Evolutionary conservation across 2,797 vertebrate species (phyloP).

Genomic region (Tenualosa ilisha): DNA sequence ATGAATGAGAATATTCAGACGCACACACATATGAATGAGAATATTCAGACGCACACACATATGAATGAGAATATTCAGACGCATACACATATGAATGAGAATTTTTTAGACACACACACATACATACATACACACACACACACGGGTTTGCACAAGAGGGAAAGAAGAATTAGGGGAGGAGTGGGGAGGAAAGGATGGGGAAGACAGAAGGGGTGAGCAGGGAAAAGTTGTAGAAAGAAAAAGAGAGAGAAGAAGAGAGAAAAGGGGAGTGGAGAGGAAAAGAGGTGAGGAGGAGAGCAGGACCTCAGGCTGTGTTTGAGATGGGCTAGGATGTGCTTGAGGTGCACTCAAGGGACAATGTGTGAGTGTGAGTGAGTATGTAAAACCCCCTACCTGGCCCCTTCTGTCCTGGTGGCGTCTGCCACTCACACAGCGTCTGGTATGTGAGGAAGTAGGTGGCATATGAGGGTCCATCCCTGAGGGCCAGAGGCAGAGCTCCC

Average conservation of each 20-base stretch:
- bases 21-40: too few relatives aligned
- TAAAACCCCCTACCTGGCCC: constrained; percentile 72
- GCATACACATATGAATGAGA: neutral
- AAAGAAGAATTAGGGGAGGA: neutral
- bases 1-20: too few relatives aligned
- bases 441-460: constrained; percentile 88
- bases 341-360: neutral
- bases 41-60: too few relatives aligned
- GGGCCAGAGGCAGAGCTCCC: constrained; percentile 80
- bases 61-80: neutral
- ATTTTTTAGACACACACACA: neutral
- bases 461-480: constrained; percentile 84
- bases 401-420: constrained; percentile 72
- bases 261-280: too few relatives aligned
- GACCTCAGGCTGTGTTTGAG: neutral
- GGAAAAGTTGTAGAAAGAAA: too few relatives aligned
- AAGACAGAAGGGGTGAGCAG: too few relatives aligned
- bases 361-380: neutral
- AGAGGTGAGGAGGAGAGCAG: neutral
- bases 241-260: too few relatives aligned
- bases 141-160: neutral
- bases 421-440: constrained; percentile 75
- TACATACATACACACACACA: neutral
- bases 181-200: neutral
- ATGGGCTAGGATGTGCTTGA: too few relatives aligned